Evolutionary conservation across 2,113 vertebrate genomes (phyloP).

Genomic region (Anser brachyrhynchus): DNA sequence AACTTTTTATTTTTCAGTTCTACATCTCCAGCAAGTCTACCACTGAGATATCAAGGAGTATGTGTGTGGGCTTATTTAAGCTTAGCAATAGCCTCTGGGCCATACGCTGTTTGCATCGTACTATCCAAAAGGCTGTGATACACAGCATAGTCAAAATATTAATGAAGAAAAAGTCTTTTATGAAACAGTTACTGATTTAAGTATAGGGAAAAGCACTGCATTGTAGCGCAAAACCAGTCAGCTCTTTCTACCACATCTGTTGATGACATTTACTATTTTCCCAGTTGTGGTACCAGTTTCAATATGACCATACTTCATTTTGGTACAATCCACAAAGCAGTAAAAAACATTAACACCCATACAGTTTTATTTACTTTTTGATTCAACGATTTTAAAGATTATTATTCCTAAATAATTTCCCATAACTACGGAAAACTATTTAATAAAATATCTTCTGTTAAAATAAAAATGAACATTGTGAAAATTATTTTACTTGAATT

Average conservation of each 20-base stretch:
- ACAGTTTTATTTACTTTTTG: background rate
- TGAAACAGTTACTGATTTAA: background rate
- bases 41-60: background rate
- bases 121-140: background rate
- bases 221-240: background rate
- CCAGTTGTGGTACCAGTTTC: background rate
- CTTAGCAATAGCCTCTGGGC: background rate
- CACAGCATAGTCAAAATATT: background rate
- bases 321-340: background rate
- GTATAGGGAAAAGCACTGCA: background rate
- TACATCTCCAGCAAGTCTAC: background rate
- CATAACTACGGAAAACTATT: background rate
- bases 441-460: background rate
- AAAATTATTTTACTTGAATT: background rate
- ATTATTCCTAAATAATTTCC: background rate
- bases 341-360: background rate
- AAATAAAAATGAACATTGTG: background rate
- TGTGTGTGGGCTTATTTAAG: background rate
- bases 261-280: background rate
- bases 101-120: background rate
- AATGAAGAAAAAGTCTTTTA: background rate
- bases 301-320: background rate
- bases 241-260: background rate
- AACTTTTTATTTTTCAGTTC: background rate
- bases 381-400: background rate